Base-by-base conservation (phyloP, 2,888 invertebrate species). In the Geotrupes spiniger region DNA sequence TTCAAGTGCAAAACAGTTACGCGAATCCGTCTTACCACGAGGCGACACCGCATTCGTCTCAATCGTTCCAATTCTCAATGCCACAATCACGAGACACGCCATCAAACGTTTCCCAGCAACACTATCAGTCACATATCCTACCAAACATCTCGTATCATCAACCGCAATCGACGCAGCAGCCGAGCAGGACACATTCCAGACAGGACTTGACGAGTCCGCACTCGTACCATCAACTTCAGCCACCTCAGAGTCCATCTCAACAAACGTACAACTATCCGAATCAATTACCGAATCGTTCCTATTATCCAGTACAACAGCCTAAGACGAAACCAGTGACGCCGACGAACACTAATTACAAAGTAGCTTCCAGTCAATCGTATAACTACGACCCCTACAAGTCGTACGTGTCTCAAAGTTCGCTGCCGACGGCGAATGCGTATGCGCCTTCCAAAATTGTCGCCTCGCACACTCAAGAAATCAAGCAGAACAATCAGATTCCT, bases 191-290 rank as follows among this genome's bases (percentile, higher is more conserved):
- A 9, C 40, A 46, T 33, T 42, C 55, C 2, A 52, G 56, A 40
- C 41, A 43, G 26, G 44, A 49, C 11, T 49, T 56, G 16, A 46
- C 49, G 36, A 62, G 63, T 49, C 51, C 62, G 29, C 52, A 60
- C 8, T 54, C 62, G 21, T 70, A 70, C 57, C 71, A 72, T 45
- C 58, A 57, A 46, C 46, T 56, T n/a, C 55, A 52, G 33, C 40
- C 49, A 12, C 42, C 47, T 14, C 44, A 43, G 14, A 54, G 25
- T 28, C 43, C 58, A 16, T 52, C 63, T 14, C 11, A 39, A 46
- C 46, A 12, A 38, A 26, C 11, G 14, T 43, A 49, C 36, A 43
- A 21, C 25, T 40, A 43, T 33, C 28, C 33, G 8, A 21, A 21
- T 6, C 21, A 21, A 21, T 15, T 14, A 12, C 33, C 10, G 14